Evolutionary conservation across 2,888 invertebrate species (phyloP), one percentile per base, ranked within the genome.

Genomic region (Agapostemon virescens): DNA sequence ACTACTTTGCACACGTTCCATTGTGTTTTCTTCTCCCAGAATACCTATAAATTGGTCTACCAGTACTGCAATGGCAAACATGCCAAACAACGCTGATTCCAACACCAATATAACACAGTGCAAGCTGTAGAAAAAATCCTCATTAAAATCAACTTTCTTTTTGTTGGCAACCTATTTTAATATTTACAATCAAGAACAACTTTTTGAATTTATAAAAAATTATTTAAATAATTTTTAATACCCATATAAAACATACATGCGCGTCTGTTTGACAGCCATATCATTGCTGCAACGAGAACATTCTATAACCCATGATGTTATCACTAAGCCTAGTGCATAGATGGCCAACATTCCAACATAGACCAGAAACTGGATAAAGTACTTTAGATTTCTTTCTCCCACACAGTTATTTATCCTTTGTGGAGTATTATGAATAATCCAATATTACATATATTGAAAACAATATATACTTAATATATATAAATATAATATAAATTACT

Each of bases 301-400:
- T 42, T 96, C 95, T 79, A 94, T 94, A 20, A 96, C 91, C 96
- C 97, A 97, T 0, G 96, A 95, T 68, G 95, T 93, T 49, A 96
- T 94, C 61, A 97, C 95, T 89, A 97, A 93, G n/a, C 93, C 93
- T 61, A 96, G 94, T 13, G 96, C 95, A 91, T 97, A 96, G 0
- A 94, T 86, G 2, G 95, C 94, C 80, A 96, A 92, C 66, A 94
- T 92, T 74, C 96, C 96, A 79, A 97, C 97, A 91, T 97, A 97
- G 61, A 97, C 94, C 83, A 97, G 94, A 94, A 98, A 98, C 91
- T 98, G 97, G 85, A 98, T 95, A 93, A 98, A 98, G 93, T 96
- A 98, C 92, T 97, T 98, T 93, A 98, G 98, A 94, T 98, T 98
- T 89, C 95, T 95, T 93, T 98, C 98, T 64, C 98, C 98, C 7